Conservation (phyloP, 2,113 vertebrate genomes). For the Corapipo altera region DNA sequence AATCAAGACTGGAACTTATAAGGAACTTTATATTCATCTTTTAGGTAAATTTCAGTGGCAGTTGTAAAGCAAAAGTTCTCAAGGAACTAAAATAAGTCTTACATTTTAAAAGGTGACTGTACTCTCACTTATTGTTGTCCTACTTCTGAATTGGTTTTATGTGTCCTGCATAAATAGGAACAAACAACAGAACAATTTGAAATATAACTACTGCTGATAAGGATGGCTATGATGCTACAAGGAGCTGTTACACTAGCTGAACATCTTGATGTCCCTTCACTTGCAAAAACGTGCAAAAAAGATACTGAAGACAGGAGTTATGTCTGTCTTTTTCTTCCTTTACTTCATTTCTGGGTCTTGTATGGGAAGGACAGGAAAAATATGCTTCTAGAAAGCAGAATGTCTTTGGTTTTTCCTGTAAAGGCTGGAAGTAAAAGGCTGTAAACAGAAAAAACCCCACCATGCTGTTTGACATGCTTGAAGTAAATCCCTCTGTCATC, state of each 20-base stretch:
- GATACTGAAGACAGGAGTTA: not conserved
- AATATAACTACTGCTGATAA: not conserved
- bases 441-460: not conserved
- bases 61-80: not conserved
- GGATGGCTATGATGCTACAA: accelerated
- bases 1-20: not conserved
- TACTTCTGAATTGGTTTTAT: not conserved
- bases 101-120: not conserved
- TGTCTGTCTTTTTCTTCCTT: not conserved
- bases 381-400: not conserved
- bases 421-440: not conserved
- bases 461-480: not conserved
- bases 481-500: not conserved
- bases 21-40: not conserved
- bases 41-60: not conserved
- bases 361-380: not conserved
- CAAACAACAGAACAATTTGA: not conserved
- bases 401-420: not conserved
- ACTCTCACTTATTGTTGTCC: not conserved
- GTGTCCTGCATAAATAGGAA: not conserved
- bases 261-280: not conserved
- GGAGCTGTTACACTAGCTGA: not conserved
- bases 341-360: not conserved
- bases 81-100: not conserved
- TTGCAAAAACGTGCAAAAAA: not conserved